phyloP scores from a whole-genome alignment of 2,888 invertebrate species.

The Phragmatobia fuliginosa region DNA sequence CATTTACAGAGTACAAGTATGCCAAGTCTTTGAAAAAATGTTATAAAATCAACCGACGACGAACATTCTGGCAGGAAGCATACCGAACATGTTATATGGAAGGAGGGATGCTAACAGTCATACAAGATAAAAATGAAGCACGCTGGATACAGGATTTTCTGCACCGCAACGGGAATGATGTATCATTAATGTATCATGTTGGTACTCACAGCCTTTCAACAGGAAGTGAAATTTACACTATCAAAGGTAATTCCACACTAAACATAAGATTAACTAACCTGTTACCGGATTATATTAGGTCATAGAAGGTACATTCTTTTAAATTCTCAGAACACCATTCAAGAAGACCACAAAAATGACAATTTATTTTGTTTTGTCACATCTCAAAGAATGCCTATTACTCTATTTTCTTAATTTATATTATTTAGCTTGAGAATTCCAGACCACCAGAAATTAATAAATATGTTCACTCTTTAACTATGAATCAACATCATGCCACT shows the following conservation, averaged over 20 bases:
- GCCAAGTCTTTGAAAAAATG: slow-evolving; percentile 42
- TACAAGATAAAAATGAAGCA: slow-evolving; percentile 30
- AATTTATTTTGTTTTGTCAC: neutral
- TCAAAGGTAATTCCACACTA: neutral
- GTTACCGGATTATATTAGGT: neutral
- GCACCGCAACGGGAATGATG: neutral
- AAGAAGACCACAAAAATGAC: no score
- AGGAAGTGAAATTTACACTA: neutral
- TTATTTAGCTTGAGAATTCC: no score
- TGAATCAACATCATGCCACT: no score
- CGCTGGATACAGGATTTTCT: neutral
- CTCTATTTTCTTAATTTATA: no score
- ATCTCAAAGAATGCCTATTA: neutral
- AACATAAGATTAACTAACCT: neutral
- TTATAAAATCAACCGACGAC: slow-evolving; percentile 50
- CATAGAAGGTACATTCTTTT: no score
- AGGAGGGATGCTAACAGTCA: slow-evolving; percentile 44
- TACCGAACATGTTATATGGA: slow-evolving; percentile 56
- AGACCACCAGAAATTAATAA: no score
- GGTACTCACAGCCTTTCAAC: neutral
- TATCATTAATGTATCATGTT: neutral
- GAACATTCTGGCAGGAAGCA: slow-evolving; percentile 48
- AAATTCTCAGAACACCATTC: no score
- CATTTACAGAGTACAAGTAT: slow-evolving; percentile 45
- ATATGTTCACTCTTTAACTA: no score